Evolutionary conservation across 2,888 invertebrate genomes (phyloP).

Genomic region (Megastigmus dorsalis): DNA sequence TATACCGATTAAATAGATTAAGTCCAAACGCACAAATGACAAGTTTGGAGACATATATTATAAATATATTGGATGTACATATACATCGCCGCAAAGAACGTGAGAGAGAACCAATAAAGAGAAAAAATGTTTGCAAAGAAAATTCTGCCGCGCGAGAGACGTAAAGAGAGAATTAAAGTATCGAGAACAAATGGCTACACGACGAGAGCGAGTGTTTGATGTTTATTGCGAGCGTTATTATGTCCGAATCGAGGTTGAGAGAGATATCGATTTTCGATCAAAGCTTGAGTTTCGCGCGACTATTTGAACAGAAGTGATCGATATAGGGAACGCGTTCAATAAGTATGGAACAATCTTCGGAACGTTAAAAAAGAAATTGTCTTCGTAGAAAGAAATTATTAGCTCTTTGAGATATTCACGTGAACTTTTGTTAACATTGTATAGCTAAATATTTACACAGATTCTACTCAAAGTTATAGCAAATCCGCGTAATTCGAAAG

Average conservation of each 20-base stretch:
- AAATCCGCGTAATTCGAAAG: background rate
- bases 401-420: background rate
- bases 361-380: background rate
- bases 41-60: slow-evolving; percentile 65
- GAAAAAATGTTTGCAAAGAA: background rate
- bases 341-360: slow-evolving; percentile 21
- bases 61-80: slow-evolving; percentile 52
- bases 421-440: slow-evolving; percentile 21
- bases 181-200: background rate
- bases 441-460: slow-evolving; percentile 7
- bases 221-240: background rate
- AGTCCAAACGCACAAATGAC: slow-evolving; percentile 73
- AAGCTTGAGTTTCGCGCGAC: slow-evolving; percentile 41
- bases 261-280: slow-evolving; percentile 24
- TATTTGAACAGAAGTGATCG: background rate
- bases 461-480: slow-evolving; percentile 14
- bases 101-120: too few relatives aligned
- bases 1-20: slow-evolving; percentile 57
- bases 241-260: background rate
- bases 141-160: background rate
- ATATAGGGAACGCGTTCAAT: slow-evolving; percentile 28
- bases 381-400: slow-evolving; percentile 13
- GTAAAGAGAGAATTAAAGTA: background rate
- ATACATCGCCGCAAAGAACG: slow-evolving; percentile 19
- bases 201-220: background rate